Base-by-base conservation (phyloP, 2,797 vertebrate species). In the Arrhamphus sclerolepis region DNA sequence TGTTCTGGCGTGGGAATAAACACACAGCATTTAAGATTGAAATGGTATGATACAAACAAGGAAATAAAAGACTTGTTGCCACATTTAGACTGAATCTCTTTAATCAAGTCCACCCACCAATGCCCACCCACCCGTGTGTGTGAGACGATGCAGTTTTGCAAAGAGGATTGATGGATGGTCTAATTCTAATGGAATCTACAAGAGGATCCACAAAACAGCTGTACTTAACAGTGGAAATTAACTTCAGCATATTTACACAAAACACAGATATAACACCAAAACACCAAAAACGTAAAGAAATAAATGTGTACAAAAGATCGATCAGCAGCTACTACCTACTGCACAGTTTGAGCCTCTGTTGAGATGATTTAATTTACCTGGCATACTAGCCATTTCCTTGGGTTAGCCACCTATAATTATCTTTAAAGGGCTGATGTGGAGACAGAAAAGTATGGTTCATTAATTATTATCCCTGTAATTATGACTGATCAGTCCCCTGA, bases 211-310 rank as follows among this genome's bases (percentile, higher is more conserved):
- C 77, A 74, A 70, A 81, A 79, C 74, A 71, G 47, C 59, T 66
- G 66, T 38, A 88, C 70, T 75, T 68, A 68, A 87, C 79, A 78
- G 66, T 80, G 68, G 56, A 73, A 86, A 70, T 66, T 34, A 62
- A 31, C 29, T 44, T 65, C 5, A 62, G 64, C 60, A 60, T 77
- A 86, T 78, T 75, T 70, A 66, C 80, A 85, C 68, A 70, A 64
- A 77, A 72, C 77, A 82, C 72, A 68, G 55, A 84, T 66, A 48
- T 56, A 74, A 71, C 52, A 77, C 51, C 29, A 47, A 67, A 62
- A 77, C 54, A n/a, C n/a, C n/a, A n/a, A 47, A 53, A 75, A 24
- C 44, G 4, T 8, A 60, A 56, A 51, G 10, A 62, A 62, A 50
- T 29, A 38, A 59, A 64, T 31, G 20, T 24, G 39, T 77, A 81